Evolutionary conservation across 2,888 invertebrate species (phyloP), one percentile per base, ranked within the genome.

Genomic region (Acholoe squamosa): DNA sequence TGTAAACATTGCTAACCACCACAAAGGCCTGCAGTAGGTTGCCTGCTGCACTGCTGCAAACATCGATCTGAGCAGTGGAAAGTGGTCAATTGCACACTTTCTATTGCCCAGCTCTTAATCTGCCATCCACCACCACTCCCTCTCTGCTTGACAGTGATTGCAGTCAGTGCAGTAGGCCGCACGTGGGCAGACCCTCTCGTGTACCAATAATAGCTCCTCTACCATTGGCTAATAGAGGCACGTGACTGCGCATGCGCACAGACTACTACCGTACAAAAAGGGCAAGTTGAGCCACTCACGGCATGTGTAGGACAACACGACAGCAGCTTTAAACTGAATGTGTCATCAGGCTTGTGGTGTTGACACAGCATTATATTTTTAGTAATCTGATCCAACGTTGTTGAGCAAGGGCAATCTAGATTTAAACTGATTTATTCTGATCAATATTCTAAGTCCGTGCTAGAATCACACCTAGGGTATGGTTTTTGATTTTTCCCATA

Each of bases 1-100:
- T n/a, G n/a, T n/a, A n/a, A n/a, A n/a, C n/a, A n/a, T n/a, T n/a
- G n/a, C n/a, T n/a, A n/a, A n/a, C n/a, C n/a, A n/a, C n/a, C n/a
- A n/a, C n/a, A n/a, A n/a, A n/a, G n/a, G n/a, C n/a, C n/a, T n/a
- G n/a, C n/a, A n/a, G n/a, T n/a, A n/a, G n/a, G 28, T 28, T 1
- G 25, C 28, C 71, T 71, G 0, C 71, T 25, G 0, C 71, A 28
- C 14, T 28, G 14, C 0, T 28, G 25, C 25, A 25, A 71, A 14
- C 28, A 71, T 71, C 71, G 71, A 71, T 71, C 31, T 14, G 61
- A 61, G 14, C 28, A 3, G 14, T 61, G 61, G 3, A 71, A 71
- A 71, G 12, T 71, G 71, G 71, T 28, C 71, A 71, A 71, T 71
- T 28, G 71, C 71, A 71, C 71, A 28, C 25, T 5, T 71, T n/a